phyloP scores from a whole-genome alignment of 64 coral and sea anemone genomes.

The Porites australiensis region DNA sequence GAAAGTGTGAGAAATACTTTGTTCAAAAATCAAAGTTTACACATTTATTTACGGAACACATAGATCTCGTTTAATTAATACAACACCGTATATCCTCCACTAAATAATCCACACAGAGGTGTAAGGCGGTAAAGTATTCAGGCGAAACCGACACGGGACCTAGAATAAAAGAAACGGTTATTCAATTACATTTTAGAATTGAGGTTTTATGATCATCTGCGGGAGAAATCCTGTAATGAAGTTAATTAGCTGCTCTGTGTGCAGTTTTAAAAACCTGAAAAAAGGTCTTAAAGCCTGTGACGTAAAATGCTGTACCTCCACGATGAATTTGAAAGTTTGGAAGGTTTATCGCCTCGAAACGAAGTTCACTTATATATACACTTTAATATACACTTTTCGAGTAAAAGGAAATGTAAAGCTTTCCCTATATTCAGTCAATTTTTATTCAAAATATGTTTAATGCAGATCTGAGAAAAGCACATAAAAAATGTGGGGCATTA shows the following conservation, averaged over 20 bases:
- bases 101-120: slow-evolving; percentile 4
- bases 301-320: slow-evolving; percentile 15
- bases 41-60: slow-evolving; percentile 37
- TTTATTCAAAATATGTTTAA: too few species aligned
- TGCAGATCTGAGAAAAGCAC: too few species aligned
- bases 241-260: slow-evolving; percentile 5
- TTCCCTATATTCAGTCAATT: too few species aligned
- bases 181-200: slow-evolving; percentile 11
- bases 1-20: slow-evolving; percentile 15
- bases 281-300: background rate
- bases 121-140: background rate
- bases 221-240: background rate
- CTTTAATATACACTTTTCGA: background rate
- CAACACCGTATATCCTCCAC: slow-evolving; percentile 14
- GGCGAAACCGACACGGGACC: background rate
- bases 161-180: background rate
- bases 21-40: slow-evolving; percentile 49
- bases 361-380: background rate
- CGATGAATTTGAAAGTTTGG: slow-evolving; percentile 22
- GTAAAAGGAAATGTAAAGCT: background rate
- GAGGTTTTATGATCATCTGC: slow-evolving; percentile 25
- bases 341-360: background rate
- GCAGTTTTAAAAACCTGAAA: background rate
- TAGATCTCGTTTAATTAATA: slow-evolving; percentile 44
- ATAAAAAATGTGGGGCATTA: too few species aligned